These are phyloP conservation scores for Saccostrea cuccullata DNA, from an alignment of 1,140 invertebrate genomes.

Conservation along the genomic window DNA sequence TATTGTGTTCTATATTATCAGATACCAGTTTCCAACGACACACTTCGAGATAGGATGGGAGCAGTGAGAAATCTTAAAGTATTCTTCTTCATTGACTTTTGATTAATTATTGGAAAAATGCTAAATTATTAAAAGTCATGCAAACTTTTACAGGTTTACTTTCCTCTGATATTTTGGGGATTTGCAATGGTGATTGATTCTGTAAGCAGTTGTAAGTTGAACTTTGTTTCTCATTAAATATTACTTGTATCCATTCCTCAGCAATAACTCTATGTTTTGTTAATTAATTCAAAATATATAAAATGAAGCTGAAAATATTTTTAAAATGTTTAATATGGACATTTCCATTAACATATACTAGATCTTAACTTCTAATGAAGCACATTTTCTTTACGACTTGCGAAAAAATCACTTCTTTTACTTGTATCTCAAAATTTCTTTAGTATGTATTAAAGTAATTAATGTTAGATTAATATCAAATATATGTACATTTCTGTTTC, in stretches of 20 bases:
- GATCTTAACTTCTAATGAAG: no score
- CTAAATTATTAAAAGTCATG: background rate
- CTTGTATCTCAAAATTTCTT: background rate
- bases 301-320: no score
- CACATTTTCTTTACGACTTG: background rate
- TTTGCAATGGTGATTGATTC: background rate
- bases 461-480: background rate
- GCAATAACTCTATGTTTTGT: no score
- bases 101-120: background rate
- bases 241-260: no score
- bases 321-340: no score
- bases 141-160: constrained; percentile 16
- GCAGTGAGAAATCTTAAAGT: constrained; percentile 79
- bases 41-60: constrained; percentile 88
- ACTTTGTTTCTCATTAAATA: no score
- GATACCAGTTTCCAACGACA: constrained; percentile 85
- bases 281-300: no score
- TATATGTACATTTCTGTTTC: background rate
- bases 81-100: background rate
- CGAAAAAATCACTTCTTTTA: background rate
- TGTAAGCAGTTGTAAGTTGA: background rate
- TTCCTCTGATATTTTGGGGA: constrained; percentile 6
- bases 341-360: no score
- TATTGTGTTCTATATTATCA: constrained; percentile 89
- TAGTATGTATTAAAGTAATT: background rate